Evolutionary conservation across 2,113 vertebrate genomes (phyloP).

Genomic region (Heterocephalus glaber): DNA sequence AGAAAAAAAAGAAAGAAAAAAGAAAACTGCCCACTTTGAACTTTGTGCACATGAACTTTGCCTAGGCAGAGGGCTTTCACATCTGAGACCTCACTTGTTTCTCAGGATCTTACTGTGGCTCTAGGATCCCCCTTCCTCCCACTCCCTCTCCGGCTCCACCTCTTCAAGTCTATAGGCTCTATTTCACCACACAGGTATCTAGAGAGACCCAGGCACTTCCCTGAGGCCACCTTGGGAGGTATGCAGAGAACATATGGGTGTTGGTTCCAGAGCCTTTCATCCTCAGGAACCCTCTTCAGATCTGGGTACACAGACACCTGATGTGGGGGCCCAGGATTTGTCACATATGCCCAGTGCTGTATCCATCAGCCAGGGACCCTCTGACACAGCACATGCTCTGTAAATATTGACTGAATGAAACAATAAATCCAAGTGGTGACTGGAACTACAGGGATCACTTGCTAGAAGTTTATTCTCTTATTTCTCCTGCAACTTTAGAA

Average conservation of each 20-base stretch:
- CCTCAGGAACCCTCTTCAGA: rapidly evolving
- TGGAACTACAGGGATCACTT: neutral
- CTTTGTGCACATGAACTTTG: neutral
- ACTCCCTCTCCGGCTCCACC: neutral
- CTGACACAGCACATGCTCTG: neutral
- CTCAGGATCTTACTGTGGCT: rapidly evolving
- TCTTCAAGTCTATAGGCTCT: neutral
- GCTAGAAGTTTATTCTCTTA: rapidly evolving
- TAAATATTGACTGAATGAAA: neutral
- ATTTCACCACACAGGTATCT: neutral
- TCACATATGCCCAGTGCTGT: neutral
- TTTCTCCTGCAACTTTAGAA: neutral
- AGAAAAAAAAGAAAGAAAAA: neutral
- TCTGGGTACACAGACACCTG: neutral
- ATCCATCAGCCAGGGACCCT: neutral
- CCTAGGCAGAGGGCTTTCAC: neutral
- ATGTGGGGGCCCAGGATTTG: neutral
- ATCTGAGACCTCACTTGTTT: neutral
- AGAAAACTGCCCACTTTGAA: neutral
- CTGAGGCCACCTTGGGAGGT: too few species aligned
- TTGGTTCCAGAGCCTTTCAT: neutral
- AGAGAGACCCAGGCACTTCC: rapidly evolving
- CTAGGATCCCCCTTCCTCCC: neutral
- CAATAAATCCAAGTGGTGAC: neutral
- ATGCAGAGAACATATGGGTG: rapidly evolving